Evolutionary conservation across 2,888 invertebrate genomes (phyloP), one percentile per base, ranked within the genome.

Genomic region (Morpho deidamia): DNA sequence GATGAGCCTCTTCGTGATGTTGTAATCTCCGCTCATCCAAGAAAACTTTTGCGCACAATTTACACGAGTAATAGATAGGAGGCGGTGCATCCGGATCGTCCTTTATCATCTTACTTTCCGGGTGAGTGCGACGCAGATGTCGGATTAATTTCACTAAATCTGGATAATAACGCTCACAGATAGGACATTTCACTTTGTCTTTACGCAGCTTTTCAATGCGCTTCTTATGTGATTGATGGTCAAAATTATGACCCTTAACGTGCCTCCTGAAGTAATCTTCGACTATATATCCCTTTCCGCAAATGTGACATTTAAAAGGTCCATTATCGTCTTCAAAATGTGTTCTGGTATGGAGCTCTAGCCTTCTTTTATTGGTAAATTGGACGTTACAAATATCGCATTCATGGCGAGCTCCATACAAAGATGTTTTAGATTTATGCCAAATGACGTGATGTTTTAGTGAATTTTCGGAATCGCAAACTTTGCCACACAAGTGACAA

Each of bases 81-180:
- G 83, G 74, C 0, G 88, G 87, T 9, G 84, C 89, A 58, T 88
- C 90, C 0, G 90, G 89, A 55, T 90, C 90, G 7, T 72, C 64
- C 58, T 90, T 90, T n/a, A 90, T 82, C 90, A 90, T 90, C 64
- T 89, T 90, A 61, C 85, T 86, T 63, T 89, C 86, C 0, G 90
- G 90, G 58, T 90, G 90, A 14, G 83, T 83, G 12, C 82, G 72
- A 8, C 81, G 71, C 59, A 90, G 62, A 53, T 90, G 90, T 0
- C 89, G 76, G 48, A 89, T 87, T n/a, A 90, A 76, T 58, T 83
- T 82, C n/a, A 77, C 70, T 48, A 85, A 59, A 53, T 87, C 82
- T 0, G 87, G 80, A 51, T 89, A 90, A 64, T 69, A 83, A 8
- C 84, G 76, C 1, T 75, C 67, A 56, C 90, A 90, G 49, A 89